Base-by-base conservation (phyloP, 1,140 invertebrate genomes). In the Scaptomyza hsui region DNA sequence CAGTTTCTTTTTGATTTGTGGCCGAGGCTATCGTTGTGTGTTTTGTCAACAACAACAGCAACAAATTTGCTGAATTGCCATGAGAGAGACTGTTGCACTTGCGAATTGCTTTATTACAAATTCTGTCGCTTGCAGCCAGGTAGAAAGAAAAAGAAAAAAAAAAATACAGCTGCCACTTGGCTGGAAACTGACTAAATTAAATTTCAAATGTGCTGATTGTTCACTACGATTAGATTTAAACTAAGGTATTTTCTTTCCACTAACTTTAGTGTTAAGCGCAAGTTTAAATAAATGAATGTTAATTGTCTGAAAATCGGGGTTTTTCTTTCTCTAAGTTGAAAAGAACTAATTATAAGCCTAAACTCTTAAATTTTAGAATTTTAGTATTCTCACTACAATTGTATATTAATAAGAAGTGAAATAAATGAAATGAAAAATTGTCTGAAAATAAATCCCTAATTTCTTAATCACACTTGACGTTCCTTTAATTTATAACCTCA, bases 51-150 rank as follows among this genome's bases (percentile, higher is more conserved):
- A 26, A 26, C 24, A 26, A 26, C 67, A 63, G 56, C 67, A 62
- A 63, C 67, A 55, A 49, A 45, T 64, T 35, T 64, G 61, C 61
- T 55, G 61, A 63, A 63, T 63, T 52, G 59, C 45, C 37, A 32
- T 49, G 41, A 26, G 47, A 49, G 21, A 21, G 37, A 44, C 47
- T 68, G 64, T 68, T 68, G 56, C 64, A 60, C 64, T 68, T 44
- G 57, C 45, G 45, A 67, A 61, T 68, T 68, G 56, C 64, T 68
- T 68, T 67, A 67, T 67, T 67, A 67, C 45, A 68, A 68, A 61
- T 59, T 67, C 63, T 65, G 63, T 59, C 45, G 63, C 53, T 42
- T 32, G 12, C 29, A 51, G 24, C 45, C 26, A 59, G 45, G 37
- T 13, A n/a, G 19, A 56, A 48, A 4, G 9, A 37, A n/a, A 37